Base-by-base conservation (phyloP, 2,113 vertebrate species). In the Halichoerus grypus region DNA sequence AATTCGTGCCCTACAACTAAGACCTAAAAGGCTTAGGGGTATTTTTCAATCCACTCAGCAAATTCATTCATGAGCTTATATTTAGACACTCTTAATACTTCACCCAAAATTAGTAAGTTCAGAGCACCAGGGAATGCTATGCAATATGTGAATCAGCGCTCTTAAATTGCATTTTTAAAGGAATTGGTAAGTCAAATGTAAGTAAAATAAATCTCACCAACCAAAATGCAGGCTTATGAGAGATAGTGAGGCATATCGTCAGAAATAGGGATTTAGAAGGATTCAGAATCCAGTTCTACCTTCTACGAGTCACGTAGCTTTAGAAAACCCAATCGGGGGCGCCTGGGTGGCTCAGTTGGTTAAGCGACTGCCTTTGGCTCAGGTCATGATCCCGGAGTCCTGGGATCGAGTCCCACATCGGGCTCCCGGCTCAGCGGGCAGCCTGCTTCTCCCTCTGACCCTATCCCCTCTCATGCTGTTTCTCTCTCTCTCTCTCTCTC, bases 51-150 rank as follows among this genome's bases (percentile, higher is more conserved):
- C 69, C 53, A 51, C 71, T 96, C 90, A 94, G 94, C 74, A 96
- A 89, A 57, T 95, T 97, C 93, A 97, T 97, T 96, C 91, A 80
- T 39, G 61, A 95, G 92, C 76, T 95, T 96, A 61, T 74, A 95
- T 77, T 94, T 83, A 96, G 92, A 96, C 87, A 19, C 19, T 97
- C 92, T 95, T 86, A 96, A 96, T 92, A 85, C 87, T 95, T 96
- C 83, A 92, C 95, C 83, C 31, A 55, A 97, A 97, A 96, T 97
- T 90, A 97, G 96, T 55, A 97, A 76, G 84, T 93, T 92, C 87
- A 94, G 93, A 97, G 81, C 91, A 94, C 69, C 71, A 85, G 97
- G 57, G 53, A 95, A 90, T 51, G 42, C 36, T 76, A 53, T 49
- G 83, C 19, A 95, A 42, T 79, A 69, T 26, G 42, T 84, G 92